Percentiles rank a stretch among this genome's conserved stretches.
These are phyloP conservation scores for Scaptomyza graminum DNA, from an alignment of 1,140 invertebrate species.

Conservation along the genomic window DNA sequence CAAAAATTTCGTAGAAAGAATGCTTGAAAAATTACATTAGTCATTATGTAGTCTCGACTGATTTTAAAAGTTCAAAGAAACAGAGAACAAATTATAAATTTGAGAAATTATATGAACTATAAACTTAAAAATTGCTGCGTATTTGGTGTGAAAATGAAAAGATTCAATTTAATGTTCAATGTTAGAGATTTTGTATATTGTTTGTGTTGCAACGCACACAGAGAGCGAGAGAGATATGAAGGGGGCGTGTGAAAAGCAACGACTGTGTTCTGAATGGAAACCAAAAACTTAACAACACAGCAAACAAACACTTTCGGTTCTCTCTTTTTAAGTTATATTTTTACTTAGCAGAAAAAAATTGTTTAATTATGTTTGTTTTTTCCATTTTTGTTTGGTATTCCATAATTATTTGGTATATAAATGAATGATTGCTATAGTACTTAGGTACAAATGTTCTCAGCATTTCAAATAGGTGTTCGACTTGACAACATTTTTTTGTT, in stretches of 20 bases:
- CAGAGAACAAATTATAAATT: slow-evolving; percentile 15
- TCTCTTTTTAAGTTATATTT: slow-evolving; percentile 59
- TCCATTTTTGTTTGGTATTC: slow-evolving; percentile 20
- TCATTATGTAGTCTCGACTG: slow-evolving; percentile 48
- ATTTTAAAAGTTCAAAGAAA: slow-evolving; percentile 39
- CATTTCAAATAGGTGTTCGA: slow-evolving; percentile 37
- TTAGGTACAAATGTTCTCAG: slow-evolving; percentile 61
- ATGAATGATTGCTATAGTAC: slow-evolving; percentile 56
- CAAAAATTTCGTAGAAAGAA: slow-evolving; percentile 43
- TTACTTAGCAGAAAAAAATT: slow-evolving; percentile 33
- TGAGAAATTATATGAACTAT: slow-evolving; percentile 12
- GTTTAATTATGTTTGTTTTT: slow-evolving; percentile 14
- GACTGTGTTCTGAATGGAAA: slow-evolving; percentile 39
- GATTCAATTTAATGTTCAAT: slow-evolving; percentile 14
- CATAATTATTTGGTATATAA: slow-evolving; percentile 54
- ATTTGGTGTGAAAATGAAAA: slow-evolving; percentile 13
- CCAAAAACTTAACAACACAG: slow-evolving; percentile 67
- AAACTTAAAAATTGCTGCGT: slow-evolving; percentile 10
- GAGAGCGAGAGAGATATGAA: slow-evolving; percentile 2
- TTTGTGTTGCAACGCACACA: slow-evolving; percentile 17
- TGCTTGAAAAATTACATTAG: slow-evolving; percentile 50
- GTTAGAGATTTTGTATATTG: slow-evolving; percentile 18
- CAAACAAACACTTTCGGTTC: slow-evolving; percentile 73
- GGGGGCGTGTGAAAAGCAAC: slow-evolving; percentile 20
- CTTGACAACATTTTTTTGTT: not conserved